A percentile compares a stretch with the other conserved stretches of the same genome.
These are phyloP conservation scores for Procambarus virginalis DNA, from an alignment of 1,140 invertebrate species.

Conservation along the genomic window DNA sequence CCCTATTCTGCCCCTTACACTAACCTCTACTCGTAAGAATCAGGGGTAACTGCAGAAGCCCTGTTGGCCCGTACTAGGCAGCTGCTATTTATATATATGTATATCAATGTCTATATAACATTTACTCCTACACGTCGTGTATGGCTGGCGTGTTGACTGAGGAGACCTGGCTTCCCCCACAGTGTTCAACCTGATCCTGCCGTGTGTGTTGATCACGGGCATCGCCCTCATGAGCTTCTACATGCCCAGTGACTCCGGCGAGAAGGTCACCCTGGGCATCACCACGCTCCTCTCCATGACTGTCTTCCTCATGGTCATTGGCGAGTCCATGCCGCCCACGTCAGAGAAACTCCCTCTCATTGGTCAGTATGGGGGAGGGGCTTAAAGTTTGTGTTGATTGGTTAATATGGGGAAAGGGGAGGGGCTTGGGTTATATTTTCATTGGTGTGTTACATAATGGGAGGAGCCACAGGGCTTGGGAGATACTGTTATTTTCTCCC, in stretches of 20 bases:
- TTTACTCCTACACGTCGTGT: no score
- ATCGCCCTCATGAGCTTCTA: conserved; percentile 79
- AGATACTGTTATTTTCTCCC: no score
- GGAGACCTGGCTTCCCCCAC: background rate
- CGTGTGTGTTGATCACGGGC: conserved; percentile 78
- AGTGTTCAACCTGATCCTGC: conserved; percentile 79
- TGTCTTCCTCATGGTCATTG: conserved; percentile 81
- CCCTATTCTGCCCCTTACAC: no score
- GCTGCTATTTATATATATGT: no score
- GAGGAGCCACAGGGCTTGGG: background rate
- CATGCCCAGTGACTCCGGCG: conserved; percentile 78
- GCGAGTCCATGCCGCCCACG: conserved; percentile 80
- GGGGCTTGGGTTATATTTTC: background rate
- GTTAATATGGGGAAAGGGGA: background rate
- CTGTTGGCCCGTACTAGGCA: no score
- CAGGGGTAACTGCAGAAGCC: no score
- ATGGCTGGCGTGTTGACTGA: no score
- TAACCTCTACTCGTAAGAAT: no score
- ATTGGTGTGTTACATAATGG: background rate
- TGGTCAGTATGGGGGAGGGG: conserved; percentile 73
- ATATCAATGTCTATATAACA: no score
- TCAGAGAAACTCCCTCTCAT: conserved; percentile 79
- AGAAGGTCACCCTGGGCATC: conserved; percentile 77
- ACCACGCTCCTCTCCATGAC: conserved; percentile 81
- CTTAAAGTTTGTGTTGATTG: background rate